Base-by-base conservation (phyloP, 2,113 vertebrate genomes). In the Oxyruncus cristatus region DNA sequence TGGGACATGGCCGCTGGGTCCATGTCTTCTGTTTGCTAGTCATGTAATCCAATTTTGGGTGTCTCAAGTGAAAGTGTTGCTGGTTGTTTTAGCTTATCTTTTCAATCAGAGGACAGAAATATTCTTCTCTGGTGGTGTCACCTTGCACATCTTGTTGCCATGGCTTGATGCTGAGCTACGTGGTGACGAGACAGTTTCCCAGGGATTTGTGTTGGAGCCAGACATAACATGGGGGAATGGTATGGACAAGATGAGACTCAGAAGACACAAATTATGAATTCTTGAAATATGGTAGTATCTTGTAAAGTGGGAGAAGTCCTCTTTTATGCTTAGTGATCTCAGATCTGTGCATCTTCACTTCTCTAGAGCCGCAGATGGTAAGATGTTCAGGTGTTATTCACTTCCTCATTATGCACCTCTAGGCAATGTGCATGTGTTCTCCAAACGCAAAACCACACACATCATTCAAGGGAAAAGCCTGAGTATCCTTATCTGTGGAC, bases 121-220 rank as follows among this genome's bases (percentile, higher is more conserved):
- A 27, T 0, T 5, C 35, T 49, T 13, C 33, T 85, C 7, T 0
- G 0, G 2, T 75, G 19, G 39, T 50, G 50, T 50, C 5, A 7
- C 22, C 18, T 53, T 30, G 13, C 9, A 30, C 37, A 18, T 39
- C 27, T 47, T 92, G 47, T 26, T 91, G 35, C 70, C 7, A 2
- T 28, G 47, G 6, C 11, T 72, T 52, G 21, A 41, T 78, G 66
- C 23, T 67, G 65, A 81, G 37, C 46, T 77, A 9, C 7, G 7
- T 8, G 8, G 6, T 17, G 32, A 44, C 27, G 41, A 9, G 67
- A 81, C 59, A 9, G 10, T 49, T 56, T 73, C 19, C 39, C 8
- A 41, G 35, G n/a, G 46, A 46, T 76, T 79, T 37, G 6, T 80
- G 12, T 22, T 39, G 33, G 26, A 70, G 21, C 13, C 26, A 77